Base-by-base conservation (phyloP, 2,113 vertebrate species). In the Xiphophorus maculatus region DNA sequence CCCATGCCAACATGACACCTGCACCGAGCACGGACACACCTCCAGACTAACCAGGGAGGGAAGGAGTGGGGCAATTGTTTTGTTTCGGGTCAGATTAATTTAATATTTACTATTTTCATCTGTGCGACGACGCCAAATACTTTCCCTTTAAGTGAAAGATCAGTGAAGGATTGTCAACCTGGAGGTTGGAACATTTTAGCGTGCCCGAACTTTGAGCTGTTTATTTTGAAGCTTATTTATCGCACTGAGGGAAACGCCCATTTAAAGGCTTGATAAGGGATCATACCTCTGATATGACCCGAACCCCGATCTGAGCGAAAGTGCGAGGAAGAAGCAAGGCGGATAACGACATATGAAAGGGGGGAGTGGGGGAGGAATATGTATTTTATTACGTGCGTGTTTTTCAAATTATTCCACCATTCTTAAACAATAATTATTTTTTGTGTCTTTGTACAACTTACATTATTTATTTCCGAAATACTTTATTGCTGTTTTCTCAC, bases 1-100 rank as follows among this genome's bases (percentile, higher is more conserved):
- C 65, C 65, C 15, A 62, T 67, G 73, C 87, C 81, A 83, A 88
- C 83, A 70, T 77, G 83, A 91, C 86, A 79, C 88, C 74, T 27
- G 48, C 72, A 68, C 27, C 63, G 71, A 27, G 51, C 79, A 69
- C 30, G 40, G 27, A 74, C 73, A 64, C 73, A 61, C 62, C 29
- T 84, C 25, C 17, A 54, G 74, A 63, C 76, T 75, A 60, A 85
- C 82, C 68, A 74, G 10, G 11, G 37, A 5, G 14, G 44, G 10
- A 74, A 10, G 14, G 37, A 17, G 17, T 19, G 15, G 35, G n/a
- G 1, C 29, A 28, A 65, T 14, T 77, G 58, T 65, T 28, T 29
- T 5, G 66, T 74, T 71, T 81, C 5, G 30, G n/a, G 63, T 15
- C 62, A 65, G 25, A 64, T 63, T 17, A 2, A 58, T n/a, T 54